Evolutionary conservation across 2,888 invertebrate species (phyloP), one percentile per base, ranked within the genome.

Genomic region (Standfussiana lucernea): DNA sequence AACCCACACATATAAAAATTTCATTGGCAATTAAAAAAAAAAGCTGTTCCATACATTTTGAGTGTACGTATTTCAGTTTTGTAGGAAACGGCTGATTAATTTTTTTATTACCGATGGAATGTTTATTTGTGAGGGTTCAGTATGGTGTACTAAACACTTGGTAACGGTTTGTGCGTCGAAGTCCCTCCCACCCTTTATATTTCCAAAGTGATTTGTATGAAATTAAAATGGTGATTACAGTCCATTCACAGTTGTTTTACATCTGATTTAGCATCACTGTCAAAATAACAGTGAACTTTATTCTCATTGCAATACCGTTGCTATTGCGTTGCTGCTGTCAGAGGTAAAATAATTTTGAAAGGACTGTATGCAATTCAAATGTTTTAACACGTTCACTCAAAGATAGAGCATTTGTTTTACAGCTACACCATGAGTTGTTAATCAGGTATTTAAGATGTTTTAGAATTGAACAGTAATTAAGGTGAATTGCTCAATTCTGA

Each of bases 281-380:
- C 18, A 64, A 0, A 10, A 4, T 61, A 18, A 10, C 6, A 13
- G 56, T 24, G 24, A 24, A 2, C 35, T 37, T n/a, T 8, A 24
- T 62, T 18, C 18, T 37, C 1, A 15, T 62, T 37, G 24, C n/a
- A n/a, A 40, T 40, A 64, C 18, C 1, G 15, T 40, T 40, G 64
- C 7, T 62, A 62, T n/a, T 64, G 40, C 21, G 1, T 64, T 28
- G 37, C 7, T 40, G 32, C 28, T 21, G 61, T 61, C 10, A 64
- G 4, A 40, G 1, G n/a, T n/a, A 40, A n/a, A 40, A n/a, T 40
- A 64, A n/a, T 10, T 64, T 11, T 64, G 40, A 64, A 8, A 15
- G 1, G 64, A 64, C 64, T 64, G 37, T n/a, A 45, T 80, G 67
- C 64, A 37, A 73, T 84, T 73, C 47, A 47, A 80, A 56, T 68